Evolutionary conservation across 2,888 invertebrate species (phyloP), one percentile per base, ranked within the genome.

Genomic region (Tinea semifulvella): DNA sequence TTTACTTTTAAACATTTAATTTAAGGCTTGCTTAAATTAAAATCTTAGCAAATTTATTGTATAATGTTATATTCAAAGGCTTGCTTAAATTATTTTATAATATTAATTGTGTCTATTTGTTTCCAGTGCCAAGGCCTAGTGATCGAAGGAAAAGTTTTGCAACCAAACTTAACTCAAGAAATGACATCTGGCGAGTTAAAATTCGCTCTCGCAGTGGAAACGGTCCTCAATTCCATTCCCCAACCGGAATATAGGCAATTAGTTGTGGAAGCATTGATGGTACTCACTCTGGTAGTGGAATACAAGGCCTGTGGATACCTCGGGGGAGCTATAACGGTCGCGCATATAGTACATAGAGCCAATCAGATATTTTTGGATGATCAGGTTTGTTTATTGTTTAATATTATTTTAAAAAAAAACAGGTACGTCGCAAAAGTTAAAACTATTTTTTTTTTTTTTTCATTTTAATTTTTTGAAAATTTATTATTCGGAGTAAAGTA

Each of bases 171-270:
- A 43, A 98, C 98, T 0, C 95, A 96, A 79, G 98, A 98, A 87
- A 99, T 99, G 99, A 99, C 99, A 1, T 88, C 97, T 0, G 97
- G 97, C 31, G 99, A 99, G 76, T 75, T 98, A 56, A 99, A 99
- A 77, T 99, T 99, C 74, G 98, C 99, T 0, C 81, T 99, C 11
- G 95, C 96, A 45, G 98, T 99, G 0, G 99, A 99, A 75, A 93
- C 96, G 1, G 97, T 97, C 2, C 81, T 99, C 43, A 99, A 98
- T 68, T 90, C 93, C 43, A 97, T 99, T 57, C 96, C 98, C 0
- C 97, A 98, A 68, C 98, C 99, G 0, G 99, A 99, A 68, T 99
- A 98, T 73, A 85, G 99, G 16, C 98, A 98, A 66, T 74, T 98
- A 50, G 91, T 98, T 45, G 98, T 99, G 0, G 98, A 99, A 76